Evolutionary conservation across 2,888 invertebrate species (phyloP), one percentile per base, ranked within the genome.

Genomic region (Hedychridium roseum): DNA sequence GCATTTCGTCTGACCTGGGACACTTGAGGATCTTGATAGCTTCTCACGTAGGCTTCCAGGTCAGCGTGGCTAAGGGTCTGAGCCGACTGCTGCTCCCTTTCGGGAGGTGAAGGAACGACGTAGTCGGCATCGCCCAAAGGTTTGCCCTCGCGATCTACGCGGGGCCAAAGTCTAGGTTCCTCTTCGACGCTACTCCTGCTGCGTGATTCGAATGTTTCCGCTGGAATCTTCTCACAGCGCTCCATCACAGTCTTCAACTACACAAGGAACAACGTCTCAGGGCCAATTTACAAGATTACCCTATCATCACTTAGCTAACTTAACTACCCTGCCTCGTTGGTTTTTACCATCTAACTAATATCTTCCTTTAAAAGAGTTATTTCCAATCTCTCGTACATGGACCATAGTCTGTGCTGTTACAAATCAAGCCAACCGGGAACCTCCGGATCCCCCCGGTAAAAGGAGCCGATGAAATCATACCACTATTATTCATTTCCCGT

Each of bases 211-310:
- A 82, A 85, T 32, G 82, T 80, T 64, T 85, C 84, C 2, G 81
- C 81, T 9, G 83, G 82, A 58, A 85, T 84, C 72, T 86, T 85
- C 75, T 88, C 86, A 74, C 85, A 85, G 65, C 85, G 82, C 79
- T 88, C 88, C 84, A 87, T 84, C 64, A 88, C 87, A 60, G 88
- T 86, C 77, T 87, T 87, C 65, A 88, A 78, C 81, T 88, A 84
- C 75, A n/a, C n/a, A 81, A 77, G 27, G 74, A 74, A 54, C 44
- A 52, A 52, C 27, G 35, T 32, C 36, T 32, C 38, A 50, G 37
- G 17, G 26, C 26, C 27, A 36, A 31, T 44, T 45, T 20, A 21
- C 21, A 39, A 20, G 16, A 7, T 12, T 43, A n/a, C n/a, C 11
- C n/a, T n/a, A n/a, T n/a, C n/a, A n/a, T n/a, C n/a, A n/a, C n/a